Percentiles rank a stretch among this genome's conserved stretches.
These are phyloP conservation scores for Linepithema humile DNA, from an alignment of 1,140 invertebrate species.

Conservation along the genomic window DNA sequence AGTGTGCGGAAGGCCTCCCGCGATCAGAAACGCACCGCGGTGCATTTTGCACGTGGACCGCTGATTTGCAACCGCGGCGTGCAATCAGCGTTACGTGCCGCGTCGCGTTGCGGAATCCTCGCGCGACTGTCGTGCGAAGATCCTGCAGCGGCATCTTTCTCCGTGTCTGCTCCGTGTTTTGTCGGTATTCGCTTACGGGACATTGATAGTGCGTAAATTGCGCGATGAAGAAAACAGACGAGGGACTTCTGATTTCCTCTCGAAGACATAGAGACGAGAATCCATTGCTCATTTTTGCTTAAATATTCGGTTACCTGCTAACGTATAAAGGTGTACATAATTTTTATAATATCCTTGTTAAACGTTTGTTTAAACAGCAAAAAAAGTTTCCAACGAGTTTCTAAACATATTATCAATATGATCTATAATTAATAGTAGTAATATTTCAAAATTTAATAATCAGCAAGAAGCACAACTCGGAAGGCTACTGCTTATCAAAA, in stretches of 20 bases:
- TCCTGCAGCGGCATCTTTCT: background rate
- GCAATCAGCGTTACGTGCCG: constrained; percentile 57
- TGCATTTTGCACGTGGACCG: constrained; percentile 65
- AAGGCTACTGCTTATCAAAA: too few relatives aligned
- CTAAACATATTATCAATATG: constrained; percentile 9
- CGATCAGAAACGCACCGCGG: constrained; percentile 61
- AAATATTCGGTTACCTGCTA: background rate
- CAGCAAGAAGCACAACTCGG: too few relatives aligned
- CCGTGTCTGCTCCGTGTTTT: background rate
- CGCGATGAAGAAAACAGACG: background rate
- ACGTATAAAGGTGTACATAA: background rate
- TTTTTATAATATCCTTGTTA: background rate
- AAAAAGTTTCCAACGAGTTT: background rate
- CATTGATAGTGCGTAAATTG: background rate
- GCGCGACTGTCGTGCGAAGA: constrained; percentile 13
- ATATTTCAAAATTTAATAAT: too few relatives aligned
- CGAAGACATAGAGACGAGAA: background rate
- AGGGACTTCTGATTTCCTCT: background rate
- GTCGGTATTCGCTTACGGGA: constrained; percentile 4
- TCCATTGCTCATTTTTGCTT: background rate
- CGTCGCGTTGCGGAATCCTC: constrained; percentile 38
- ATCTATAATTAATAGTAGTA: constrained; percentile 19
- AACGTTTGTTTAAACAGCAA: background rate
- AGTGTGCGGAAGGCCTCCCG: constrained; percentile 51
- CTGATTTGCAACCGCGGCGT: constrained; percentile 62